Evolutionary conservation across 2,797 vertebrate genomes (phyloP).

Genomic region (Mus spretus): DNA sequence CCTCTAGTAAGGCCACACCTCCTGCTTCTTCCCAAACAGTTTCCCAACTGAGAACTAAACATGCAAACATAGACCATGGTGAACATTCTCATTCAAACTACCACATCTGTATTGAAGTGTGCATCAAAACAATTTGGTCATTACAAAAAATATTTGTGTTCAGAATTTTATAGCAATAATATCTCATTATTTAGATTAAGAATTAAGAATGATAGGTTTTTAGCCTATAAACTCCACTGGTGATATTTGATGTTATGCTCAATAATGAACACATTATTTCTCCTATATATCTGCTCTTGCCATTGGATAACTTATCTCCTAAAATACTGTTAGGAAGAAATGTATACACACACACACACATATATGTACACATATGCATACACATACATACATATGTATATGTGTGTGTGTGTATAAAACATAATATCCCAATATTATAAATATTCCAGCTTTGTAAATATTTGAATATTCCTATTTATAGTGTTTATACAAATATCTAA

Average conservation of each 20-base stretch:
- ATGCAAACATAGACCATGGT: not conserved
- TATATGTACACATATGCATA: too few relatives aligned
- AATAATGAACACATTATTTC: constrained; percentile 32
- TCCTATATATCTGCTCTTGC: not conserved
- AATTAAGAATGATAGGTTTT: constrained; percentile 56
- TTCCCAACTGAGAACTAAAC: not conserved
- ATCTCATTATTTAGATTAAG: not conserved
- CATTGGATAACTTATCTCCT: constrained; percentile 35
- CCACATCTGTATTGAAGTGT: constrained; percentile 11
- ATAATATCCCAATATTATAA: too few relatives aligned
- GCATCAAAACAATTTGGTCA: not conserved
- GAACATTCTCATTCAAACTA: not conserved
- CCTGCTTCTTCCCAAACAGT: not conserved
- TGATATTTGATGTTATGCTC: constrained; percentile 27
- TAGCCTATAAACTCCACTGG: not conserved
- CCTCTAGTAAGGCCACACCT: not conserved
- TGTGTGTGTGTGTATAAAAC: too few relatives aligned
- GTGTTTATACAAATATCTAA: constrained; percentile 87
- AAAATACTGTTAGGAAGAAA: constrained; percentile 26
- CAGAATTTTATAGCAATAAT: constrained; percentile 7
- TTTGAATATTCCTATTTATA: constrained; percentile 72
- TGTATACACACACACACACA: too few relatives aligned
- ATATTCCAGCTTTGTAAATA: constrained; percentile 51
- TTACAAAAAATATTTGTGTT: constrained; percentile 46
- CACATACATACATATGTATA: too few relatives aligned